phyloP scores from a whole-genome alignment of 2,113 vertebrate genomes.

The Pseudopipra pipra region DNA sequence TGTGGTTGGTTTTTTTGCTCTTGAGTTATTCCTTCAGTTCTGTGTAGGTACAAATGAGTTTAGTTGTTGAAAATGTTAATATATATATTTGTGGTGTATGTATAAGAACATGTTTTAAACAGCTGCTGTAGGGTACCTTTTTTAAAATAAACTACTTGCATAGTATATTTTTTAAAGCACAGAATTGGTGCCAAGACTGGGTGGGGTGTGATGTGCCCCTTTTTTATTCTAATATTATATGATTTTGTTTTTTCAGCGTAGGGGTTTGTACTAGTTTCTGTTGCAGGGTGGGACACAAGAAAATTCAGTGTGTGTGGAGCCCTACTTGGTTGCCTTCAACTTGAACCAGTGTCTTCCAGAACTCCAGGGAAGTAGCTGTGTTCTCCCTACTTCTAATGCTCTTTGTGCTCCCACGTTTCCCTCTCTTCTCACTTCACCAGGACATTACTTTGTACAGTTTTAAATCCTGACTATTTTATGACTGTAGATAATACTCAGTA shows the following conservation, averaged over 20 bases:
- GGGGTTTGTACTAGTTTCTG: conserved; percentile 19
- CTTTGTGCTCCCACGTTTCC: background rate
- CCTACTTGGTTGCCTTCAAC: conserved; percentile 13
- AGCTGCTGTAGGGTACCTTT: conserved; percentile 80
- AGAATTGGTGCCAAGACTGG: conserved; percentile 75
- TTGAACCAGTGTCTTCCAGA: conserved; percentile 33
- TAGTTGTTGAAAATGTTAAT: conserved; percentile 82
- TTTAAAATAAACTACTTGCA: conserved; percentile 68
- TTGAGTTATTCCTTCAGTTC: conserved; percentile 59
- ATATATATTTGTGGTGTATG: conserved; percentile 77
- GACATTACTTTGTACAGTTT: conserved; percentile 77
- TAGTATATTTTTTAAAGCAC: conserved; percentile 78
- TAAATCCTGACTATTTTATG: conserved; percentile 78
- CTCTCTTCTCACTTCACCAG: background rate
- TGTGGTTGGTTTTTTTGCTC: conserved; percentile 39
- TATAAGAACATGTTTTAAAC: conserved; percentile 73
- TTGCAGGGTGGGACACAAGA: conserved; percentile 1
- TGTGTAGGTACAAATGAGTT: conserved; percentile 80
- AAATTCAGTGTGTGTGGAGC: conserved; percentile 15
- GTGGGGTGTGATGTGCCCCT: conserved; percentile 47
- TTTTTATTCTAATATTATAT: conserved; percentile 55
- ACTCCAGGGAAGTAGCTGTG: conserved; percentile 19
- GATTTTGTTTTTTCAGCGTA: background rate
- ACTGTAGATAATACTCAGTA: conserved; percentile 85
- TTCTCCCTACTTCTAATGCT: background rate